Conservation (phyloP, 2,797 vertebrate species). For the Enteromius thamalakanensis region DNA sequence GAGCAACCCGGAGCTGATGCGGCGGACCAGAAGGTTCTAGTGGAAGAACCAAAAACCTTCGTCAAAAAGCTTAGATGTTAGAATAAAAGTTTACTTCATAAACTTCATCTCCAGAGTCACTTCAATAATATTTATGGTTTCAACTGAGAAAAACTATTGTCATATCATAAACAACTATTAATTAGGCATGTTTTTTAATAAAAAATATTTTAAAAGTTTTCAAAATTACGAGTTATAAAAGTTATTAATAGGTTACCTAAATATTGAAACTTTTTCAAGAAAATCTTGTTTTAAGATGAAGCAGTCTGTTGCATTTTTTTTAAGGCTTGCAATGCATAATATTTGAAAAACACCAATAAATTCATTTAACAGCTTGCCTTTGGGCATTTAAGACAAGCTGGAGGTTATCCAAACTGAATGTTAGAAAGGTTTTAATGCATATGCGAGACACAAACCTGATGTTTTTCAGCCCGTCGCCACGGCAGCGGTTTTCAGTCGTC, state of each 20-base stretch:
- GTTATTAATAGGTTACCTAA: not conserved
- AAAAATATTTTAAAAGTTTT: too few species aligned
- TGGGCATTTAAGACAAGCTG: not conserved
- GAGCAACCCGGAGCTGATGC: conserved; percentile 80
- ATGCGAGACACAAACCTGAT: conserved; percentile 72
- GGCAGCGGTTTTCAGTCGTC: conserved; percentile 72
- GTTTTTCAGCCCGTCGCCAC: conserved; percentile 77
- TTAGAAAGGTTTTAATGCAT: not conserved
- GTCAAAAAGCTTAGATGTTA: not conserved
- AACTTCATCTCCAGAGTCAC: not conserved
- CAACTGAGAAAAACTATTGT: not conserved
- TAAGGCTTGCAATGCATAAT: not conserved
- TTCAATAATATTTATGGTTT: not conserved
- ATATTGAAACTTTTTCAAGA: not conserved
- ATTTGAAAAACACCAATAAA: not conserved
- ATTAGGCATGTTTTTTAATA: not conserved
- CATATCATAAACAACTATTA: not conserved
- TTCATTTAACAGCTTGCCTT: not conserved
- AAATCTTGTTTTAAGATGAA: not conserved
- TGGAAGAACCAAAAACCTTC: conserved; percentile 21
- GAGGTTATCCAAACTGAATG: not conserved
- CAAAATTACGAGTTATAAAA: too few species aligned
- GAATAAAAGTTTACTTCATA: not conserved
- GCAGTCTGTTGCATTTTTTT: not conserved
- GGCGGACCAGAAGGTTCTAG: conserved; percentile 85